Base-by-base conservation (phyloP, 2,888 invertebrate species). In the Eubasilissa splendida region DNA sequence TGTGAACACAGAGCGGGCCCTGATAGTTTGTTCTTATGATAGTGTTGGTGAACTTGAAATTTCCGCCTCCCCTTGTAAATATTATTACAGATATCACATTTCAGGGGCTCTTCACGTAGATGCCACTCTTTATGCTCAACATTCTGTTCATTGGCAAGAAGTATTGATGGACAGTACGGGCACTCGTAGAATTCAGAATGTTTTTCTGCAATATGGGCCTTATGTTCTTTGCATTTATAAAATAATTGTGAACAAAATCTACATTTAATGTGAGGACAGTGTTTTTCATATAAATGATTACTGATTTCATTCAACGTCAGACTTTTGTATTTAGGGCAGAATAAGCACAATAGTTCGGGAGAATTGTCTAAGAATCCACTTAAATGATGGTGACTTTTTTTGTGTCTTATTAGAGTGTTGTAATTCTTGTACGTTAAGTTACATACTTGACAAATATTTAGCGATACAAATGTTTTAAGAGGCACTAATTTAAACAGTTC, bases 281-380 rank as follows among this genome's bases (percentile, higher is more conserved):
- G 70, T 11, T 7, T 63, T 14, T 54, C 9, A 14, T 71, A 78
- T 8, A 78, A 53, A 33, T 78, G 78, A 4, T 52, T 14, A 11
- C 70, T 59, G n/a, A 78, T 78, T 71, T 71, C 60, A 10, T 60
- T 78, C 8, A 78, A 50, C 4, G 71, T 68, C n/a, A 11, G 50
- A 14, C 53, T 60, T 71, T 78, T 50, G 8, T 22, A 12, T 10
- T 78, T 59, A 53, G 31, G 60, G 31, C 58, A 71, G 9, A 56
- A 53, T 10, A 53, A n/a, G 12, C 78, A 78, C 31, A 56, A 50
- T 33, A 59, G 9, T 52, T 56, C 63, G 4, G 10, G 31, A 11
- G 73, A 60, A 71, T 52, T n/a, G 31, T 53, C 33, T n/a, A 60
- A 22, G 5, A 75, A 10, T 60, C 12, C 42, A 60, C 50, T 12